These are phyloP conservation scores for Cryptophagus acutangulus DNA, from an alignment of 2,888 invertebrate species.

Conservation along the genomic window DNA sequence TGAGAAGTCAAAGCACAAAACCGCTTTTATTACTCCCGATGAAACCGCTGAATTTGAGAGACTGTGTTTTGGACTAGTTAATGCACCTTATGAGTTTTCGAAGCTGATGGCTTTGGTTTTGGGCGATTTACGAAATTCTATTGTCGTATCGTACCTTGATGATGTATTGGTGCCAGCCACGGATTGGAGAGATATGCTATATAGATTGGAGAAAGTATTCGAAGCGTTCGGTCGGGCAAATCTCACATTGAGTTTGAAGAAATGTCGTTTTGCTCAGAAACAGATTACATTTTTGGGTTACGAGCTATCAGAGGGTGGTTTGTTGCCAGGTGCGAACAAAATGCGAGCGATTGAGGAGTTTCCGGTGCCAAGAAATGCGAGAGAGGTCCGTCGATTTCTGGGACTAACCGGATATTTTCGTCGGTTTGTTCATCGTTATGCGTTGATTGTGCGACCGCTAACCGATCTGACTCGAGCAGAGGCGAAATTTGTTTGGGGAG, in stretches of 20 bases:
- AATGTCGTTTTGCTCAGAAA: conserved; percentile 21
- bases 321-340: background rate
- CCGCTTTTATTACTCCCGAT: conserved; percentile 10
- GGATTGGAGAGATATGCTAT: conserved; percentile 21
- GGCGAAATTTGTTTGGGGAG: conserved; percentile 17
- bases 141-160: conserved; percentile 12
- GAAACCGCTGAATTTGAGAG: conserved; percentile 2
- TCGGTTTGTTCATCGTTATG: conserved; percentile 15
- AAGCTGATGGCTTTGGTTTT: conserved; percentile 12
- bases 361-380: conserved; percentile 13
- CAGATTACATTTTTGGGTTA: background rate
- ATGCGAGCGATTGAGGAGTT: conserved; percentile 9
- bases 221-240: conserved; percentile 18
- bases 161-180: conserved; percentile 18
- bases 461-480: background rate
- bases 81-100: conserved; percentile 10
- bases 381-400: conserved; percentile 23
- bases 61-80: conserved; percentile 2
- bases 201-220: conserved; percentile 27
- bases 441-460: conserved; percentile 1
- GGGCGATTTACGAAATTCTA: conserved; percentile 10
- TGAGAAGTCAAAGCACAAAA: conserved; percentile 6
- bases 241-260: conserved; percentile 32
- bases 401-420: conserved; percentile 23
- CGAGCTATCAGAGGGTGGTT: background rate